A percentile compares a stretch with the other conserved stretches of the same genome.
Evolutionary conservation across 2,797 vertebrate species (phyloP).

Genomic region (Ptychobarbus kaznakovi): DNA sequence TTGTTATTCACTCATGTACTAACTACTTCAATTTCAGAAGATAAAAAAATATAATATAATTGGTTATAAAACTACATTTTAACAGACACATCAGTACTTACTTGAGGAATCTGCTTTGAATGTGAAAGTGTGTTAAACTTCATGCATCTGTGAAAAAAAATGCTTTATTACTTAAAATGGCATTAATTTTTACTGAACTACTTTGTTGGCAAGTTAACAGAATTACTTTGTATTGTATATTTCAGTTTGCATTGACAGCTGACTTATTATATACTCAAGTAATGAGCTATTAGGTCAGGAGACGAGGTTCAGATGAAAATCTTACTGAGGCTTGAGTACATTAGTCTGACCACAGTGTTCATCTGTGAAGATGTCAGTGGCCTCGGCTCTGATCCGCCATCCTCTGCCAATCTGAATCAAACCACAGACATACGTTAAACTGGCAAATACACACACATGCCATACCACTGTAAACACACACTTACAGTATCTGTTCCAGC

Average conservation of each 20-base stretch:
- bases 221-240: not conserved
- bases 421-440: not conserved
- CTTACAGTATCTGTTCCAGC: not conserved
- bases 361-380: not conserved
- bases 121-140: constrained; percentile 67
- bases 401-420: constrained; percentile 39
- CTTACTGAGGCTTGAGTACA: not conserved
- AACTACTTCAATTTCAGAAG: not conserved
- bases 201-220: no score
- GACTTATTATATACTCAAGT: not conserved
- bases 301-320: not conserved
- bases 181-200: not conserved
- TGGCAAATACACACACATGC: not conserved
- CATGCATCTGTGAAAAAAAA: constrained; percentile 63
- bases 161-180: not conserved
- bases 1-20: not conserved
- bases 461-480: not conserved
- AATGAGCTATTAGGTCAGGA: not conserved
- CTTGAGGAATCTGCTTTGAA: constrained; percentile 30
- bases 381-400: constrained; percentile 29
- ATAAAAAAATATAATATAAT: not conserved
- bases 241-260: no score
- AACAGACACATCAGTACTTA: constrained; percentile 58
- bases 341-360: not conserved
- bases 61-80: not conserved